A percentile compares a stretch with the other conserved stretches of the same genome.
These are phyloP conservation scores for Drosophila histrio DNA, from an alignment of 2,888 invertebrate genomes.

Conservation along the genomic window DNA sequence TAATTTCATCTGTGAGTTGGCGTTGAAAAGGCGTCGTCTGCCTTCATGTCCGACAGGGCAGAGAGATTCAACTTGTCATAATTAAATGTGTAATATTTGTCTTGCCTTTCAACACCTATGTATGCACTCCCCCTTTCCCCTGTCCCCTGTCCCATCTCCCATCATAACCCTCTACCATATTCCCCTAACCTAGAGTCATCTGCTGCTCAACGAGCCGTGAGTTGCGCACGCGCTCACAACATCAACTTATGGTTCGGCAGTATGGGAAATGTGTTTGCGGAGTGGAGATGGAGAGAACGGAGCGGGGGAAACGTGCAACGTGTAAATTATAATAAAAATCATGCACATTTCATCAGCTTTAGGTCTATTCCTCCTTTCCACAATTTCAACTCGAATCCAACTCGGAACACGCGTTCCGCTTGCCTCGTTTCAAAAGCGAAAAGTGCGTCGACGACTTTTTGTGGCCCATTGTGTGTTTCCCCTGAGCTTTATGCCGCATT, in stretches of 20 bases:
- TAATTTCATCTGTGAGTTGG: conserved; percentile 43
- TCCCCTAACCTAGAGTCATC: background rate
- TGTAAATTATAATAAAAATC: conserved; percentile 70
- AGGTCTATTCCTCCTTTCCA: conserved; percentile 24
- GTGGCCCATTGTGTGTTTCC: conserved; percentile 51
- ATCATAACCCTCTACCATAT: background rate
- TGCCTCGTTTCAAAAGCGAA: conserved; percentile 66
- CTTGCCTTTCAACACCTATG: conserved; percentile 69
- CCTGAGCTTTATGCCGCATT: conserved; percentile 32
- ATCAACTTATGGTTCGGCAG: background rate
- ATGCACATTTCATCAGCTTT: conserved; percentile 67
- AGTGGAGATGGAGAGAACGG: background rate
- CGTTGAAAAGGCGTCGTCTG: conserved; percentile 27
- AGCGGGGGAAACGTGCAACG: conserved; percentile 5
- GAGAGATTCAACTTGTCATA: conserved; percentile 60
- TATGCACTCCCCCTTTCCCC: conserved; percentile 10
- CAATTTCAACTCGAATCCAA: conserved; percentile 25
- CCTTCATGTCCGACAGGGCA: conserved; percentile 2
- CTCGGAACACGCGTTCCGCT: conserved; percentile 56
- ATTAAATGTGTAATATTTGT: conserved; percentile 76
- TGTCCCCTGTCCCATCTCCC: background rate
- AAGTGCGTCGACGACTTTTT: conserved; percentile 64
- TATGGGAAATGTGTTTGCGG: background rate
- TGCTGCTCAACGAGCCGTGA: conserved; percentile 57
- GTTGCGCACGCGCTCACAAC: conserved; percentile 43